Percentiles rank a stretch among this genome's conserved stretches.
Conservation (phyloP, 2,888 invertebrate species). For the Beris chalybata region DNA sequence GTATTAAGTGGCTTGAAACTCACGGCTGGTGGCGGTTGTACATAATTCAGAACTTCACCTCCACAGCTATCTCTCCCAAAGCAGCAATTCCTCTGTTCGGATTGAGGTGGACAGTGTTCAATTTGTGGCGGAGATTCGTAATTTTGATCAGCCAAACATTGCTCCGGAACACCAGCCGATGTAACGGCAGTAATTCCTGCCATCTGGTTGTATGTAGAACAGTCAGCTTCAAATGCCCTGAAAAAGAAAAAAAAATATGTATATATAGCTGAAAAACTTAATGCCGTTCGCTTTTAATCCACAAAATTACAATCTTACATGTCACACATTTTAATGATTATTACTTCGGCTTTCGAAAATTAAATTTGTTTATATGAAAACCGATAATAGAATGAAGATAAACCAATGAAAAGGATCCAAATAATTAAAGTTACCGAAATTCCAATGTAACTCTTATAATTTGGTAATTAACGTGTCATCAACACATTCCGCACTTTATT, state of each 20-base stretch:
- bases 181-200: background rate
- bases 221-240: background rate
- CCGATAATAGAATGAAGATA: background rate
- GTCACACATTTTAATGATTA: slow-evolving; percentile 1
- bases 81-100: background rate
- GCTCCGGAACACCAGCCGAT: slow-evolving; percentile 8
- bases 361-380: background rate
- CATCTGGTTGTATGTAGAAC: background rate
- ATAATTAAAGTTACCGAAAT: slow-evolving; percentile 24
- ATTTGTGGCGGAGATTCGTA: background rate
- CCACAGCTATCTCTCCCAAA: slow-evolving; percentile 9
- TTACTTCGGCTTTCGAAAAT: background rate
- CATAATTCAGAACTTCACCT: slow-evolving; percentile 44
- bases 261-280: too few relatives aligned
- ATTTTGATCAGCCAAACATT: background rate
- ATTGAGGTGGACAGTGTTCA: background rate
- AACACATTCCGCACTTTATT: slow-evolving; percentile 11
- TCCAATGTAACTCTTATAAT: slow-evolving; percentile 19
- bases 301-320: slow-evolving; percentile 6
- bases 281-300: too few relatives aligned
- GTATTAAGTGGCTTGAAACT: slow-evolving; percentile 48
- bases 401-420: background rate
- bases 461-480: slow-evolving; percentile 4
- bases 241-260: background rate
- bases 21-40: slow-evolving; percentile 49